Conservation (phyloP, 2,797 vertebrate species). For the Spinus olivaceus region DNA sequence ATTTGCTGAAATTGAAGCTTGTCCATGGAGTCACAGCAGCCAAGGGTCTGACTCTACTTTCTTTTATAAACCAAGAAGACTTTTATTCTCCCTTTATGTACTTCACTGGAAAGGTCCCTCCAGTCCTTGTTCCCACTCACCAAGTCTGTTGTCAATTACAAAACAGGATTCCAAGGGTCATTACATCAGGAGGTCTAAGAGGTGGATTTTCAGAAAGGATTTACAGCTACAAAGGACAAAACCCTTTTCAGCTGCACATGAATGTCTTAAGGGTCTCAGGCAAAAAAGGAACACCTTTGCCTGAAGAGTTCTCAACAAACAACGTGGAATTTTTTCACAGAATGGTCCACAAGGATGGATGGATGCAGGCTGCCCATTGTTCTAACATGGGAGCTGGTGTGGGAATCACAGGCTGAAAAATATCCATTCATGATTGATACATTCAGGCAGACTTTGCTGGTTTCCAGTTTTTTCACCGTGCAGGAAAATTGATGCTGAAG, state of each 20-base stretch:
- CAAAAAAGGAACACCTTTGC: neutral
- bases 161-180: neutral
- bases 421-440: neutral
- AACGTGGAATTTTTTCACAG: neutral
- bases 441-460: neutral
- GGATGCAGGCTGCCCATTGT: accelerated
- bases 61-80: neutral
- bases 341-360: neutral
- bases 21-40: neutral
- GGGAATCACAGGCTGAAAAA: neutral
- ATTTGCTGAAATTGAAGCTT: neutral
- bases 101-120: neutral
- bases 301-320: neutral
- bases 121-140: neutral
- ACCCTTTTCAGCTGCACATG: neutral
- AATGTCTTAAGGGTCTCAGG: neutral
- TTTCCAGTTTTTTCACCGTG: neutral
- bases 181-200: neutral
- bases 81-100: neutral
- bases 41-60: neutral
- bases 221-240: neutral
- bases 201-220: neutral
- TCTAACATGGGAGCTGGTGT: neutral
- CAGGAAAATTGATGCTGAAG: neutral
- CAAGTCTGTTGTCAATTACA: neutral